Percentiles rank a stretch among this genome's conserved stretches.
Conservation (phyloP, 2,797 vertebrate genomes). For the Tachyglossus aculeatus region DNA sequence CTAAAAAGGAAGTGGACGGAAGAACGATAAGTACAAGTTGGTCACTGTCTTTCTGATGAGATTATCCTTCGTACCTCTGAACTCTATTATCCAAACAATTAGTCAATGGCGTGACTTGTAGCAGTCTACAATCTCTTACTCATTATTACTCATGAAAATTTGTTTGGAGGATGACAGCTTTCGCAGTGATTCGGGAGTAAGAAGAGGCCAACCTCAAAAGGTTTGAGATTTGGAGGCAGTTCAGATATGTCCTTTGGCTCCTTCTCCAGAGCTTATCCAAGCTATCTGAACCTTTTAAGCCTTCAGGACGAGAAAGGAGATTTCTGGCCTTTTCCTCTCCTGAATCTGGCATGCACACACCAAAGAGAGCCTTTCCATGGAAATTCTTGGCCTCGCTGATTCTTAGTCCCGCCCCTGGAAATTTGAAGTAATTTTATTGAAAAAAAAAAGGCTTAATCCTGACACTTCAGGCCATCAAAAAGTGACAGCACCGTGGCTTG, state of each 20-base stretch:
- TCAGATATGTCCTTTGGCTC: slow-evolving; percentile 61
- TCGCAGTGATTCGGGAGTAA: slow-evolving; percentile 47
- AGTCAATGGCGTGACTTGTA: slow-evolving; percentile 70
- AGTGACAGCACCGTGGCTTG: too few species aligned
- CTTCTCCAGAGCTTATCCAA: slow-evolving; percentile 55
- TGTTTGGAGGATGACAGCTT: slow-evolving; percentile 61
- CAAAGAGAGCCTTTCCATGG: slow-evolving; percentile 20
- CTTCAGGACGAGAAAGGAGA: slow-evolving; percentile 48
- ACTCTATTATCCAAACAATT: slow-evolving; percentile 81
- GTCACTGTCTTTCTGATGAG: slow-evolving; percentile 73
- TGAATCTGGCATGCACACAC: slow-evolving; percentile 32
- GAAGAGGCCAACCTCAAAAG: slow-evolving; percentile 55
- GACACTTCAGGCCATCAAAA: neutral
- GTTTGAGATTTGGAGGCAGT: slow-evolving; percentile 57
- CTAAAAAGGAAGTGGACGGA: slow-evolving; percentile 80
- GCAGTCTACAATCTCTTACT: slow-evolving; percentile 71
- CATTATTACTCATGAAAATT: slow-evolving; percentile 65
- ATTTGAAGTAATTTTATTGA: slow-evolving; percentile 17
- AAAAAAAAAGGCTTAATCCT: neutral
- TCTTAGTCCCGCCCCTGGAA: slow-evolving; percentile 35
- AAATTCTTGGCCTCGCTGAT: slow-evolving; percentile 37
- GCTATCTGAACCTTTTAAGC: slow-evolving; percentile 64
- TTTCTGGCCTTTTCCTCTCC: slow-evolving; percentile 44
- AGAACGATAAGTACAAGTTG: slow-evolving; percentile 74
- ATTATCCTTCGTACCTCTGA: slow-evolving; percentile 79